Conservation (phyloP, 2,888 invertebrate species). For the Chrysolina americana region DNA sequence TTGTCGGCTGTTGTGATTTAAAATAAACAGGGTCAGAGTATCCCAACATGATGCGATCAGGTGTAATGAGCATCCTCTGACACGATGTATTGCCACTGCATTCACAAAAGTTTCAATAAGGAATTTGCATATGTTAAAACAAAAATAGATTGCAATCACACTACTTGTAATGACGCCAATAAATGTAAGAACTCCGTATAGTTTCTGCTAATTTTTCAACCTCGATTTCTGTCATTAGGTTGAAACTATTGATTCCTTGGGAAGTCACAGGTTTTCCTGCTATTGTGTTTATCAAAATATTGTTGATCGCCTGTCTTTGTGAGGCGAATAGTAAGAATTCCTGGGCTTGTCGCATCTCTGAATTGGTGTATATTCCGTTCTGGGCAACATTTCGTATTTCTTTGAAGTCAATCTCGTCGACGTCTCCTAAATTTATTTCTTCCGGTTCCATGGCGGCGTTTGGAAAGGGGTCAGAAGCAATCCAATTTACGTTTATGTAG, state of each 20-base stretch:
- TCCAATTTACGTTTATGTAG: background rate
- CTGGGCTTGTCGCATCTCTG: background rate
- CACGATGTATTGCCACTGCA: too few relatives aligned
- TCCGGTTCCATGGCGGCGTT: background rate
- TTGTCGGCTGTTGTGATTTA: too few relatives aligned
- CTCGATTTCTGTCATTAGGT: background rate
- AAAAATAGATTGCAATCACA: background rate
- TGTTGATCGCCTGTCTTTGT: background rate
- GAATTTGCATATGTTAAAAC: too few relatives aligned
- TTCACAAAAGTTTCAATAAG: too few relatives aligned
- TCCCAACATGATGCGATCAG: too few relatives aligned
- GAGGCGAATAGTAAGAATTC: background rate
- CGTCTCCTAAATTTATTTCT: too few relatives aligned
- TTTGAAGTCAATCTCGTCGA: too few relatives aligned
- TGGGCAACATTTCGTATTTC: too few relatives aligned
- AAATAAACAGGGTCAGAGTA: too few relatives aligned
- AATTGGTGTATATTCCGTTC: too few relatives aligned
- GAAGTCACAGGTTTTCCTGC: background rate
- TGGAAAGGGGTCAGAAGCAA: background rate
- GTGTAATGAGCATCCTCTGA: too few relatives aligned
- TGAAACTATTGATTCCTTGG: background rate
- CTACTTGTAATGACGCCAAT: background rate
- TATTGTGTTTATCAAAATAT: background rate
- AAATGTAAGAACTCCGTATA: background rate
- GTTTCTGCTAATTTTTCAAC: background rate